Base-by-base conservation (phyloP, 2,113 vertebrate genomes). In the Crotalus viridis region DNA sequence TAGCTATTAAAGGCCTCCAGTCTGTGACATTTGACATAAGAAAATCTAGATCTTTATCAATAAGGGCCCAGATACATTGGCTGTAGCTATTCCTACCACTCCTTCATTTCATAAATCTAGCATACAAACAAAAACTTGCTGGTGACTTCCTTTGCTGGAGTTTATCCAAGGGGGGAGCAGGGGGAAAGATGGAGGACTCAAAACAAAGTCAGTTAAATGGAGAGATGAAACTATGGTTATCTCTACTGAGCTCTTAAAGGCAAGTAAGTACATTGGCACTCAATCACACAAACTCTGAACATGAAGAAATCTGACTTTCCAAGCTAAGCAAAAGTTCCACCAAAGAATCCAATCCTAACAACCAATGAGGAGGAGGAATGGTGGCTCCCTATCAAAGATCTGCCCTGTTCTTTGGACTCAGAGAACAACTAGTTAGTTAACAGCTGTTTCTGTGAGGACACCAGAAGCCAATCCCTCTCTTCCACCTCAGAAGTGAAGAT, bases 51-150 rank as follows among this genome's bases (percentile, higher is more conserved):
- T 15, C 21, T 39, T 12, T 43, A 28, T 12, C 17, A 61, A 1
- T 4, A n/a, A 43, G 28, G 43, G 13, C 0, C 13, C 10, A 24
- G 10, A 5, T 6, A 56, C 19, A n/a, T 5, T 4, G 2, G 10
- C 8, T 5, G 21, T 74, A 56, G 24, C 33, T 43, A 5, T 88
- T 28, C 81, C 10, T 52, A 54, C 54, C 24, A 51, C 5, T n/a
- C 4, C 51, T 26, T 46, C 8, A 64, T 51, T 88, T 17, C 28
- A 64, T 5, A 64, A 86, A 12, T 17, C 7, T 10, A 10, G 26
- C n/a, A 15, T 19, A 33, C n/a, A 33, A 19, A 51, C 22, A 56
- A 24, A 56, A 48, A 61, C 24, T 48, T 55, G 26, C 21, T 46
- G 52, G 10, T 17, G 17, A 55, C 39, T 22, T 48, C 8, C 9